Base-by-base conservation (phyloP, 2,888 invertebrate genomes). In the Drosophila sordidapex region DNA sequence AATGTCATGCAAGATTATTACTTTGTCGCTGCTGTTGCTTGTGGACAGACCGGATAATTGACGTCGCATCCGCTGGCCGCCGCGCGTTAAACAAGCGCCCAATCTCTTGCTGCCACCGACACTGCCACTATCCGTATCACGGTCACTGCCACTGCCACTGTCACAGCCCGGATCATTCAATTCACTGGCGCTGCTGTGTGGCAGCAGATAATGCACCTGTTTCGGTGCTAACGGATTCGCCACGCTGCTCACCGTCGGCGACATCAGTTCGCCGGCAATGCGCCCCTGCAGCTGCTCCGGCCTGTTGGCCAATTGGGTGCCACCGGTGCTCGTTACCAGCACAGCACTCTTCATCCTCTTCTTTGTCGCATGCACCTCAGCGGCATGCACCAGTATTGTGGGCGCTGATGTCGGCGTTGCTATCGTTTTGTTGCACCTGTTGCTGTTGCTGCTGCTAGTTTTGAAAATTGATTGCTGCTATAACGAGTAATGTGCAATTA, bases 391-490 rank as follows among this genome's bases (percentile, higher is more conserved):
- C 48, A 91, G 73, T 59, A 92, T 86, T 36, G 90, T 91, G 64
- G 91, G 84, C 59, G 88, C 72, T 13, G 70, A 56, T 13, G 48
- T 25, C 10, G 67, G 33, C 48, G 75, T 56, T 62, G 58, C 53
- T 56, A 54, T 33, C 62, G 66, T 36, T 52, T 80, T 61, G 69
- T 60, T 65, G 52, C 53, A 48, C 73, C 25, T 64, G 58, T 29
- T 68, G 67, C 25, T 58, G 59, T 4, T 57, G 69, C 18, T 63
- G 81, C 64, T 84, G 92, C 86, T 87, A 91, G 79, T 90, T 89
- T 91, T 89, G 79, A 88, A 87, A 86, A 83, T 89, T 79, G 87
- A 83, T 91, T 92, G 90, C 89, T 87, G 91, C 91, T 92, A 91
- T 90, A 91, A 91, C 76, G 86, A 89, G 89, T 90, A 92, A 91